phyloP scores from a whole-genome alignment of 2,113 vertebrate species.

The Acrocephalus kingi region DNA sequence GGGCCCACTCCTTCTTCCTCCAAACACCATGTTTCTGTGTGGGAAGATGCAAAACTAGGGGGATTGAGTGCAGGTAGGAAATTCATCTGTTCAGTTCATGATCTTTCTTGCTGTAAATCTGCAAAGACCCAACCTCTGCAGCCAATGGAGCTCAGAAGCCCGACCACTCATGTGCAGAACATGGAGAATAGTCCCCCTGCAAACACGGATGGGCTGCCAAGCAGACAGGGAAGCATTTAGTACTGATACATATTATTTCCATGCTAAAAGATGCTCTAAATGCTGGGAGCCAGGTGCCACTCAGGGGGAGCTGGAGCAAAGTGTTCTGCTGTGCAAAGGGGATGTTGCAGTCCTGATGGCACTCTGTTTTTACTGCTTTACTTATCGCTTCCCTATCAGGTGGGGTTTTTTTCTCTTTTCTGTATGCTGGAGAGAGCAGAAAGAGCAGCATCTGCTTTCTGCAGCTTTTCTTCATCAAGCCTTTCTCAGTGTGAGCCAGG shows the following conservation, averaged over 20 bases:
- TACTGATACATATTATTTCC: background rate
- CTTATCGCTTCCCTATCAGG: background rate
- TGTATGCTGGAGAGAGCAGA: background rate
- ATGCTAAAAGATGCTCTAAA: background rate
- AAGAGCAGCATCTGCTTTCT: background rate
- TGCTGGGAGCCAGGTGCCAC: background rate
- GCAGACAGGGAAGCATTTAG: background rate
- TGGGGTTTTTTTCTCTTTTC: background rate
- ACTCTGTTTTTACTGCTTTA: background rate
- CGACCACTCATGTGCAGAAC: background rate
- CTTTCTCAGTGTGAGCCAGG: background rate
- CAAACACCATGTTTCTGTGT: background rate
- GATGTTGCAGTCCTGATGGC: background rate
- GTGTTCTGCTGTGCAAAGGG: background rate
- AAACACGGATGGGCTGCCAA: accelerated
- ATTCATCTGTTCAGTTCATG: background rate
- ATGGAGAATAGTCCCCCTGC: background rate
- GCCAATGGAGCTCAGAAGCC: background rate
- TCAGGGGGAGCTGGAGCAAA: background rate
- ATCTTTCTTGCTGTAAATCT: background rate
- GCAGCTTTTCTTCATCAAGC: background rate
- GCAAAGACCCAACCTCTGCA: background rate
- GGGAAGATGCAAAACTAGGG: background rate
- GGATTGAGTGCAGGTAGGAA: background rate
- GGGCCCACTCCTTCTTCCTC: background rate